Evolutionary conservation across 2,888 invertebrate genomes (phyloP).

Genomic region (Ecdyonurus torrentis): DNA sequence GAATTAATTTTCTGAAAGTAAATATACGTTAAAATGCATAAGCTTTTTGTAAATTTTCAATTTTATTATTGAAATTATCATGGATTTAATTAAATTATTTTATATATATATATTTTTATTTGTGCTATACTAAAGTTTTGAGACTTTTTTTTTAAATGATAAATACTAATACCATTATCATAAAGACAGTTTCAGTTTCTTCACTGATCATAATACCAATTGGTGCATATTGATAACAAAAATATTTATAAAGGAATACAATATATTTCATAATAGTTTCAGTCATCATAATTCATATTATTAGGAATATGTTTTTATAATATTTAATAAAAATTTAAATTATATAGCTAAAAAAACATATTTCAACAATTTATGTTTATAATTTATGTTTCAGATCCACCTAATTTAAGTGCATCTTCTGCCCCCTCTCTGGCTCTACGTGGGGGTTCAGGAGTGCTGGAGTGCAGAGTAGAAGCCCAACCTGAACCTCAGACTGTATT

Average conservation of each 20-base stretch:
- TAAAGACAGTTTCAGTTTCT: too few species aligned
- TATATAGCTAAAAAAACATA: too few species aligned
- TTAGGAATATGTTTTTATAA: too few species aligned
- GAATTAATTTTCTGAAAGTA: too few species aligned
- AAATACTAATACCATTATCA: not conserved
- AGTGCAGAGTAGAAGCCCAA: slow-evolving; percentile 60
- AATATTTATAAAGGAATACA: too few species aligned
- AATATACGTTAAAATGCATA: too few species aligned
- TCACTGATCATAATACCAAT: too few species aligned
- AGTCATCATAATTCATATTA: too few species aligned
- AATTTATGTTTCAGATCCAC: slow-evolving; percentile 40
- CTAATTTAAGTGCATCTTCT: slow-evolving; percentile 56
- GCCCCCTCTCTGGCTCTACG: slow-evolving; percentile 60
- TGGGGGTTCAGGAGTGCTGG: slow-evolving; percentile 57
- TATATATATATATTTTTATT: not conserved
- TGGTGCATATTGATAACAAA: too few species aligned
- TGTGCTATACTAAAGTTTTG: not conserved
- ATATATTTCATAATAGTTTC: too few species aligned
- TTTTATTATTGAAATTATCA: too few species aligned
- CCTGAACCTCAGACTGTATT: slow-evolving; percentile 68
- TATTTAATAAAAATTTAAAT: not conserved
- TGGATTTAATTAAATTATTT: not conserved
- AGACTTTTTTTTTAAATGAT: not conserved
- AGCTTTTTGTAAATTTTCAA: too few species aligned
- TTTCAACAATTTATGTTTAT: not conserved